Conservation (phyloP, 2,797 vertebrate species). For the Crocidura indochinensis region DNA sequence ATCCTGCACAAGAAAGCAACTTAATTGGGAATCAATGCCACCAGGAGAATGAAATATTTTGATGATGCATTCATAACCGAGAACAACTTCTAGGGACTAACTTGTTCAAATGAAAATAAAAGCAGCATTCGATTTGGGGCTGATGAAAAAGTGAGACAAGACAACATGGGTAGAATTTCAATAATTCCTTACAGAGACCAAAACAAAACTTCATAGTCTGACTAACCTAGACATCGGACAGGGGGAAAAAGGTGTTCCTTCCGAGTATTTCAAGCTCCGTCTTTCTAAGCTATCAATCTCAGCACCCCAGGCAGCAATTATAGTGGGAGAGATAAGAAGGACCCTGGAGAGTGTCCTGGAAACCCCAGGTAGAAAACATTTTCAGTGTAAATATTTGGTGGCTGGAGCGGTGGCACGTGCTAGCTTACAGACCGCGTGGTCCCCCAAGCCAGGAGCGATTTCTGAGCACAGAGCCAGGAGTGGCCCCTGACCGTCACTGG, state of each 20-base stretch:
- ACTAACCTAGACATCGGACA: not conserved
- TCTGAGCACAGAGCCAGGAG: too few relatives aligned
- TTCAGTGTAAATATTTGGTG: slow-evolving; percentile 8
- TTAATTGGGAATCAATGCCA: not conserved
- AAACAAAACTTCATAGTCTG: not conserved
- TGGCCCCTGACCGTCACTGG: too few relatives aligned
- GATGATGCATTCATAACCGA: not conserved
- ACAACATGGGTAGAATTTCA: not conserved
- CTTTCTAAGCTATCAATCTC: slow-evolving; percentile 49
- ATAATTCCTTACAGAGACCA: not conserved
- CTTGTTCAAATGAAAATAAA: slow-evolving; percentile 43
- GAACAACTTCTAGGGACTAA: not conserved
- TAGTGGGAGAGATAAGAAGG: slow-evolving; percentile 19
- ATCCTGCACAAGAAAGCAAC: not conserved
- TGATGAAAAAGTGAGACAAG: not conserved
- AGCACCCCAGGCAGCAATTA: slow-evolving; percentile 60
- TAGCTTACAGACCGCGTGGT: too few relatives aligned
- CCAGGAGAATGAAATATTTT: not conserved
- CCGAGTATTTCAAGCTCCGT: not conserved
- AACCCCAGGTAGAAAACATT: slow-evolving; percentile 47
- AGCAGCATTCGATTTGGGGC: not conserved
- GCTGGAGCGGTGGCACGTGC: too few relatives aligned
- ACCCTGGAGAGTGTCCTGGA: slow-evolving; percentile 34
- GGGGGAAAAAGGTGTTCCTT: not conserved
- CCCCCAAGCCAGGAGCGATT: too few relatives aligned